These are phyloP conservation scores for Casuarius casuarius DNA, from an alignment of 2,113 vertebrate species.

Conservation along the genomic window DNA sequence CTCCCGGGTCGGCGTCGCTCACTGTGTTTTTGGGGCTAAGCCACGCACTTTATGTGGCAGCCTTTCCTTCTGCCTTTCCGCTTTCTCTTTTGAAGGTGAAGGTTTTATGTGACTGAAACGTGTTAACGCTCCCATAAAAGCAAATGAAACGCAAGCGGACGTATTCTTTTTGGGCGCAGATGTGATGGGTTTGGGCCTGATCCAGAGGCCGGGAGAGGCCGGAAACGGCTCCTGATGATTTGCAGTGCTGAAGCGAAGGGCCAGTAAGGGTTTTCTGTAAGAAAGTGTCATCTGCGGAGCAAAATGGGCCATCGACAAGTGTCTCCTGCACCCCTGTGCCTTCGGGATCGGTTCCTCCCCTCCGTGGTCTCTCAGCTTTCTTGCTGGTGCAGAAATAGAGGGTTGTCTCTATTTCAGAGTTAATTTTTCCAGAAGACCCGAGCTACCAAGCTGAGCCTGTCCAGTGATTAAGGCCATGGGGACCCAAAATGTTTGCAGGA, in stretches of 20 bases:
- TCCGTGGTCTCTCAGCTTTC: rapidly evolving
- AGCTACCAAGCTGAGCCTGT: not conserved
- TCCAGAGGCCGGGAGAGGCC: not conserved
- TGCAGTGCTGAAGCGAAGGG: not conserved
- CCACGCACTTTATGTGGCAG: rapidly evolving
- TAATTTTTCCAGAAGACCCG: not conserved
- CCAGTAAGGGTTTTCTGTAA: not conserved
- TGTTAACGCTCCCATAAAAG: not conserved
- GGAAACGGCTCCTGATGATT: not conserved
- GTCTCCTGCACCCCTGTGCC: not conserved
- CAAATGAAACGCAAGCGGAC: not conserved
- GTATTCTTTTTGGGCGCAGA: not conserved
- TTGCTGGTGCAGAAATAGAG: rapidly evolving
- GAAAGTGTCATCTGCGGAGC: not conserved
- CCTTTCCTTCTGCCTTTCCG: not conserved
- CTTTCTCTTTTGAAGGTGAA: not conserved
- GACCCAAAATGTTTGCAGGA: not conserved
- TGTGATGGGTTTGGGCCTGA: not conserved
- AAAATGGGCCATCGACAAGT: not conserved
- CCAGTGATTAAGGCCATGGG: not conserved
- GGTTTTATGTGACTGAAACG: not conserved
- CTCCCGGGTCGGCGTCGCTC: rapidly evolving
- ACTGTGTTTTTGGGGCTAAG: not conserved
- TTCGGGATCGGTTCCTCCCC: not conserved
- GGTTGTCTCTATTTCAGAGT: not conserved